phyloP scores from a whole-genome alignment of 2,797 vertebrate species.

The Gallinago solitaria region DNA sequence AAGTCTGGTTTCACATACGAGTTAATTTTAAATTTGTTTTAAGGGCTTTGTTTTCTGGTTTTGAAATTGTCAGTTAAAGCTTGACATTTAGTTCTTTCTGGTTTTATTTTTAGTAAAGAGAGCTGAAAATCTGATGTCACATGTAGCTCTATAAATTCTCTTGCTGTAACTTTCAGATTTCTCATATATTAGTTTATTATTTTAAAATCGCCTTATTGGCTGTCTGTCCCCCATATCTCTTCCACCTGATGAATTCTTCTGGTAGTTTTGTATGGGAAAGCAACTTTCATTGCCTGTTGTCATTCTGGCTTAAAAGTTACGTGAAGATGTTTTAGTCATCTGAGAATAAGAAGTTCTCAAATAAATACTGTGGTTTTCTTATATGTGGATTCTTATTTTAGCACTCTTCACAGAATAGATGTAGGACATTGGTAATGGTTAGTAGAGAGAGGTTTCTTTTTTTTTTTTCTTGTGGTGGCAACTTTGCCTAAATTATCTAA shows the following conservation, averaged over 20 bases:
- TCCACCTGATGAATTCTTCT: not conserved
- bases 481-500: not conserved
- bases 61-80: not conserved
- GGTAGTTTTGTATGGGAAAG: not conserved
- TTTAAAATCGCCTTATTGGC: not conserved
- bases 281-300: not conserved
- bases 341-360: not conserved
- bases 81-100: not conserved
- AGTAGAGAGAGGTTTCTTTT: not conserved
- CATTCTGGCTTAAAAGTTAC: not conserved
- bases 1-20: not conserved
- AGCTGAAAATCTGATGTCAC: not conserved
- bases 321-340: not conserved
- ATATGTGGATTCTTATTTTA: not conserved
- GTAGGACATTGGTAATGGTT: not conserved
- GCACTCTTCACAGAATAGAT: not conserved
- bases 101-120: not conserved
- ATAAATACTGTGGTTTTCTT: not conserved
- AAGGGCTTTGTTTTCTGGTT: not conserved
- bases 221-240: not conserved
- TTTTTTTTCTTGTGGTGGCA: not conserved
- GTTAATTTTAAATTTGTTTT: slow-evolving; percentile 36
- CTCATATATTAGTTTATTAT: not conserved
- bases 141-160: not conserved
- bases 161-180: not conserved